These are phyloP conservation scores for Mythimna ferrago DNA, from an alignment of 2,888 invertebrate species.

Conservation along the genomic window DNA sequence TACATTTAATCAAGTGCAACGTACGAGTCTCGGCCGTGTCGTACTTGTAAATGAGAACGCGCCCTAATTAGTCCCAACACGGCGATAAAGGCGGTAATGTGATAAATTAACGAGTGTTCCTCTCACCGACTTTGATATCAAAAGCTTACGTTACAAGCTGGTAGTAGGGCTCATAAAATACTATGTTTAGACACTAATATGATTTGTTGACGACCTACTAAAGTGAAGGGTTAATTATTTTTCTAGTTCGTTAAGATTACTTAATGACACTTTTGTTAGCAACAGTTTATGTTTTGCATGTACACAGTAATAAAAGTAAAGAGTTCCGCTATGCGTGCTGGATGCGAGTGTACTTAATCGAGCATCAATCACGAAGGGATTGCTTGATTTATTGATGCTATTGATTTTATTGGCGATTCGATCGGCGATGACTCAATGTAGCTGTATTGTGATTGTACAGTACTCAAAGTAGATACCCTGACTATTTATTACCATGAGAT, in stretches of 20 bases:
- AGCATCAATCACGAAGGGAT: constrained; percentile 61
- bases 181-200: constrained; percentile 64
- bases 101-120: constrained; percentile 68
- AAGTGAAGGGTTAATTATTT: constrained; percentile 56
- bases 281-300: constrained; percentile 15
- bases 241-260: constrained; percentile 41
- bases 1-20: constrained; percentile 56
- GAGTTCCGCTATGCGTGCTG: constrained; percentile 27
- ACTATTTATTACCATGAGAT: constrained; percentile 39
- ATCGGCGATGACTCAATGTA: constrained; percentile 60
- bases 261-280: constrained; percentile 36
- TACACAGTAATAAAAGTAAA: constrained; percentile 28
- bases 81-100: constrained; percentile 69
- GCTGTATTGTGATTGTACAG: constrained; percentile 36
- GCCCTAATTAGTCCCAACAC: constrained; percentile 68
- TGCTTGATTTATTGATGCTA: constrained; percentile 62
- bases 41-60: constrained; percentile 59
- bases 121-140: constrained; percentile 69
- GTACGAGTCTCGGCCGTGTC: constrained; percentile 52
- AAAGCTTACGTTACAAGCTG: constrained; percentile 62
- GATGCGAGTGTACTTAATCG: constrained; percentile 46
- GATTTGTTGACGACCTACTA: constrained; percentile 53
- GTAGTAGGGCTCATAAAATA: constrained; percentile 63
- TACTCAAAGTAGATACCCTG: constrained; percentile 16
- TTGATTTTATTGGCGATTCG: constrained; percentile 60